phyloP scores from a whole-genome alignment of 2,888 invertebrate species.

The Mechanitis mazaeus region DNA sequence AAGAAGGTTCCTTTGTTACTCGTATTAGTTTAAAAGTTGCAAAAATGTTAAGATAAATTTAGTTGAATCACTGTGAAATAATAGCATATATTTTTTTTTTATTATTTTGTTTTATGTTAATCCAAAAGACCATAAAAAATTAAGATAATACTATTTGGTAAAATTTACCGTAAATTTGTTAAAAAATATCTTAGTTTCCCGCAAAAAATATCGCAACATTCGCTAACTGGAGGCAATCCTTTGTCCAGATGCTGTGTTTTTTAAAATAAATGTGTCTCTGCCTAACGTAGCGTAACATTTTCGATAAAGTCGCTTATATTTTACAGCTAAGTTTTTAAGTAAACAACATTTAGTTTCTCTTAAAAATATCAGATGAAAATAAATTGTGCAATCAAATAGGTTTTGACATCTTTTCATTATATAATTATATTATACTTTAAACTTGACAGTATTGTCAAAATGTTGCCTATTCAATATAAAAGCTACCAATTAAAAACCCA shows the following conservation, averaged over 20 bases:
- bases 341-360: conserved; percentile 8
- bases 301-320: conserved; percentile 17
- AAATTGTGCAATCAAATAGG: too few species aligned
- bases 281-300: conserved; percentile 32
- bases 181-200: background rate
- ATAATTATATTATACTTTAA: too few species aligned
- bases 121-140: too few species aligned
- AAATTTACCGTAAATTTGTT: too few species aligned
- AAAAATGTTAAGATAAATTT: background rate
- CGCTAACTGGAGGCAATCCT: conserved; percentile 23
- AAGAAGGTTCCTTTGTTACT: conserved; percentile 4
- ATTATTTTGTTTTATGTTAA: too few species aligned
- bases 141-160: too few species aligned
- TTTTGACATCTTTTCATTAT: too few species aligned
- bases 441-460: too few species aligned
- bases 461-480: too few species aligned
- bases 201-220: conserved; percentile 9
- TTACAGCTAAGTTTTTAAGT: conserved; percentile 12
- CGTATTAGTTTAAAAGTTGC: conserved; percentile 1
- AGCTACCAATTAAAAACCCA: too few species aligned
- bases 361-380: background rate
- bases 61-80: background rate
- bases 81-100: too few species aligned
- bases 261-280: conserved; percentile 32
- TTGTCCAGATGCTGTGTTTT: conserved; percentile 35